Evolutionary conservation across 2,888 invertebrate species (phyloP).

Genomic region (Acrobasis suavella): DNA sequence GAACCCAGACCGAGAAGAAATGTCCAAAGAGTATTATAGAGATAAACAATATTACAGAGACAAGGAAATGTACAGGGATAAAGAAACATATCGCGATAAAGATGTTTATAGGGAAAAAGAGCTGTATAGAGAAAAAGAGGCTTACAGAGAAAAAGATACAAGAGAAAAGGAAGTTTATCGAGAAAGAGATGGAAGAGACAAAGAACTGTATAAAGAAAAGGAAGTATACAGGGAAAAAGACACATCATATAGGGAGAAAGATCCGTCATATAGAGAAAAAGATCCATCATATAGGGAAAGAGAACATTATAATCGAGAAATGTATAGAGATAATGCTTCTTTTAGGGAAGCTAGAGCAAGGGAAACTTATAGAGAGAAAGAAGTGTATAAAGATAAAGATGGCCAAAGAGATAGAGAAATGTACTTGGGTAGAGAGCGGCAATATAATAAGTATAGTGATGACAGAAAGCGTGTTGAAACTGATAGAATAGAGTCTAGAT

Average conservation of each 20-base stretch:
- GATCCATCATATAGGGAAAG: conserved; percentile 51
- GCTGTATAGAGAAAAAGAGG: conserved; percentile 36
- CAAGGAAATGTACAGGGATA: conserved; percentile 53
- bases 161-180: conserved; percentile 54
- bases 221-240: conserved; percentile 57
- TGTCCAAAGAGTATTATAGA: conserved; percentile 74
- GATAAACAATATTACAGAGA: conserved; percentile 73
- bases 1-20: conserved; percentile 68
- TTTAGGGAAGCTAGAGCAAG: conserved; percentile 47
- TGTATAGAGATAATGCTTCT: conserved; percentile 61
- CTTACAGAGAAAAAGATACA: conserved; percentile 39
- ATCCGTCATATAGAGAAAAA: conserved; percentile 55
- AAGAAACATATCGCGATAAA: conserved; percentile 44
- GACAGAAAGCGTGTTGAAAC: conserved; percentile 65
- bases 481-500: conserved; percentile 69
- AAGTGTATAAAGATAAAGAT: conserved; percentile 67
- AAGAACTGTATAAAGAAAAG: conserved; percentile 60
- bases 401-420: conserved; percentile 63
- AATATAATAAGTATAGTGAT: conserved; percentile 63
- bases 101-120: conserved; percentile 53
- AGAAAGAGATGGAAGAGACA: conserved; percentile 49
- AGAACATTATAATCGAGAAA: conserved; percentile 54
- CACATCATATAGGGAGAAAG: conserved; percentile 45
- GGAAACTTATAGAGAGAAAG: conserved; percentile 66
- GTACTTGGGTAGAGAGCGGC: conserved; percentile 63